phyloP scores from a whole-genome alignment of 2,797 vertebrate species.

The Sebastes glaucus region DNA sequence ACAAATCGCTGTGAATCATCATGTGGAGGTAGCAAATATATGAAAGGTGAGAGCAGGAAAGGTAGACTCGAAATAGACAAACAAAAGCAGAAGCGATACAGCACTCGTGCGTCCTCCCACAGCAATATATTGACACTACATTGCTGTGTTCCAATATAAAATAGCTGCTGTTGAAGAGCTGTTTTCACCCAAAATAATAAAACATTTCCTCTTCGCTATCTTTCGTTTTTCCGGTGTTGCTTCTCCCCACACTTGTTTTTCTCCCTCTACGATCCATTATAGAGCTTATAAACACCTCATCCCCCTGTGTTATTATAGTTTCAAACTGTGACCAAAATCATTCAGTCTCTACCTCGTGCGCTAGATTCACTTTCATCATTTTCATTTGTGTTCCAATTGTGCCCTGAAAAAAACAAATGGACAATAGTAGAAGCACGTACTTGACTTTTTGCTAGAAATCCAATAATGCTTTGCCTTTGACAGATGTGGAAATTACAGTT shows the following conservation, averaged over 20 bases:
- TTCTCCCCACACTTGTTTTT: not conserved
- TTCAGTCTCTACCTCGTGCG: not conserved
- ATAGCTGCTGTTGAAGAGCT: not conserved
- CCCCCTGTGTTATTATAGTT: not conserved
- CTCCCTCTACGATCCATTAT: not conserved
- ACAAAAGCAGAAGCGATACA: not conserved
- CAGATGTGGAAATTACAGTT: not conserved
- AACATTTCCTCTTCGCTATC: not conserved
- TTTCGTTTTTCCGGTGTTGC: not conserved
- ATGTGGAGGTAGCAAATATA: not conserved
- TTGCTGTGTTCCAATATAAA: not conserved
- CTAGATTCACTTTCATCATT: not conserved
- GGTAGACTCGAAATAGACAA: not conserved
- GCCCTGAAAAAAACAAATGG: not conserved
- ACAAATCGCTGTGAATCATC: slow-evolving; percentile 37
- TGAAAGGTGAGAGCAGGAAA: not conserved
- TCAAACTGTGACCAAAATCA: not conserved
- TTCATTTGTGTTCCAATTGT: not conserved
- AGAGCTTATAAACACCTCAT: not conserved
- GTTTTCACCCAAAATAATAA: not conserved
- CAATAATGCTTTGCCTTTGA: not conserved
- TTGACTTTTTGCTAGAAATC: not conserved
- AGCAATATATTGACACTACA: slow-evolving; percentile 2
- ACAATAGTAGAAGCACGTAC: not conserved
- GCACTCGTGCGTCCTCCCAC: not conserved